Base-by-base conservation (phyloP, 2,113 vertebrate genomes). In the Lanius ludovicianus region DNA sequence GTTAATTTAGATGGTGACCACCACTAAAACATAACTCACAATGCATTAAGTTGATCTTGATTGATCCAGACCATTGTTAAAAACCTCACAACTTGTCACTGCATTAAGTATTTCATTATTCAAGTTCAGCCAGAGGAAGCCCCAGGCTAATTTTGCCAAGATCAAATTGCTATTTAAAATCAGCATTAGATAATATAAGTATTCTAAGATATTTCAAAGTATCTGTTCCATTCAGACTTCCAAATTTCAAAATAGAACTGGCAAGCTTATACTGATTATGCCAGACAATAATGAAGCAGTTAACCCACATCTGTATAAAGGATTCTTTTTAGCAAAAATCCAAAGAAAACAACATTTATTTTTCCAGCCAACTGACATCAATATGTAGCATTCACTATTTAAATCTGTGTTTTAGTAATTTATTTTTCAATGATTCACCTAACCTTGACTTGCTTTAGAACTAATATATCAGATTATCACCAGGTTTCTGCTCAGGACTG, bases 81-180 rank as follows among this genome's bases (percentile, higher is more conserved):
- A 55, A 93, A 94, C 37, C 41, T 90, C 63, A 60, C 17, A 62
- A 64, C 37, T 90, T n/a, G 19, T 56, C 44, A 79, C 44, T 60
- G 22, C 35, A 83, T 73, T 91, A 87, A 91, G 47, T 88, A 90
- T 69, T 94, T 88, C 37, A 83, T 87, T 69, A 75, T 69, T 83
- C 70, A 73, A 64, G 31, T 27, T 56, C 35, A 69, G 87, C 46
- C 30, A 90, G 33, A 68, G 35, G 65, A 90, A 79, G 53, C 17
- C 31, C 22, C 13, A 37, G 28, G 56, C 47, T 74, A 70, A 89
- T 52, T 60, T 84, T 79, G 69, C 65, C 60, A 81, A 95, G 64
- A 89, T 57, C 33, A 91, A 91, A 94, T 25, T 94, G 42, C 82
- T 76, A 41, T 73, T 93, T 69, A 88, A 85, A 94, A 56, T 6